Conservation (phyloP, 2,797 vertebrate genomes). For the Enteromius radiatus region DNA sequence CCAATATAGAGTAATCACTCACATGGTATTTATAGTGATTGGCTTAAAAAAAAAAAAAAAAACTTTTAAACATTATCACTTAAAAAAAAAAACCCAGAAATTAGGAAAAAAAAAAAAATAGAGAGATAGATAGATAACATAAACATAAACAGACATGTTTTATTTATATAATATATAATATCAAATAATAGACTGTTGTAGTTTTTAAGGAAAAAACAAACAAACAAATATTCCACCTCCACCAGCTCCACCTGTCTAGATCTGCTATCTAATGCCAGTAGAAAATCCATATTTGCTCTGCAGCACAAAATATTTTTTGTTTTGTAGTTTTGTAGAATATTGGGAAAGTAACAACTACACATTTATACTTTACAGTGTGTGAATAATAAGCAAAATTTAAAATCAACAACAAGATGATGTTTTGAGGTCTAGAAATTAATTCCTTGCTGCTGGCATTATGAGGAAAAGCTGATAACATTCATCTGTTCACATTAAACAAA, state of each 20-base stretch:
- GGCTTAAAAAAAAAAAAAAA: constrained; percentile 3
- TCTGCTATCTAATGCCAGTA: background rate
- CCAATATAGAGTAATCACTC: background rate
- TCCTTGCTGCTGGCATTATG: background rate
- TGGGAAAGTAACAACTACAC: background rate
- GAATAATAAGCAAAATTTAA: background rate
- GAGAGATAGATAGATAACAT: background rate
- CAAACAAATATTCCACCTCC: background rate
- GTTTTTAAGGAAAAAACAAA: background rate
- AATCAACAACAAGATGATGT: background rate
- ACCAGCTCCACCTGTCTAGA: background rate
- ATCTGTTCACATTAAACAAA: background rate
- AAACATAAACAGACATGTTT: too few species aligned
- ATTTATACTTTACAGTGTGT: background rate
- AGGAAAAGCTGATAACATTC: background rate
- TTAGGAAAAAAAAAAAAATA: background rate
- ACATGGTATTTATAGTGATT: background rate
- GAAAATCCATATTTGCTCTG: background rate
- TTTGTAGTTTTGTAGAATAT: background rate
- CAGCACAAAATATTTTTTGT: background rate
- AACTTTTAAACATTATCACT: too few species aligned
- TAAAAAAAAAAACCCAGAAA: background rate
- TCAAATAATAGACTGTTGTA: background rate
- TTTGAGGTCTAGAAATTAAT: background rate
- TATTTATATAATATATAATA: background rate